A percentile compares a stretch with the other conserved stretches of the same genome.
Conservation (phyloP, 2,888 invertebrate genomes). For the Eilema sororculum region DNA sequence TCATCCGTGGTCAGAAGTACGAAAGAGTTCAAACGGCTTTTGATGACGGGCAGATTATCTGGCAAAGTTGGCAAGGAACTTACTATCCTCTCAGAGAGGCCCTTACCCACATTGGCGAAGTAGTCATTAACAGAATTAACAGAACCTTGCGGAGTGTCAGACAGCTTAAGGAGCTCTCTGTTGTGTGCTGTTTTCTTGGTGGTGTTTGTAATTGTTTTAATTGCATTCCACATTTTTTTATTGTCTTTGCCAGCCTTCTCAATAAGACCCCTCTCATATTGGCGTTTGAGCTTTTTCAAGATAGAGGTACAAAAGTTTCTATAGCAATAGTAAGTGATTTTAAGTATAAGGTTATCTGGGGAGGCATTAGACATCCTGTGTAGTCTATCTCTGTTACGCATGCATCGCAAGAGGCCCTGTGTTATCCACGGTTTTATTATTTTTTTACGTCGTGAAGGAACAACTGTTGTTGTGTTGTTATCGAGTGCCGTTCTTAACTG, state of each 20-base stretch:
- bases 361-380: neutral
- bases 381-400: neutral
- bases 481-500: neutral
- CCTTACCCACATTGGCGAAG: too few relatives aligned
- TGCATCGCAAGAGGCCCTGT: neutral
- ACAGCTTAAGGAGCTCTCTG: too few relatives aligned
- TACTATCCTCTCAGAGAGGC: too few relatives aligned
- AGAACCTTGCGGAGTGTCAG: too few relatives aligned
- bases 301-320: neutral
- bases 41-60: too few relatives aligned
- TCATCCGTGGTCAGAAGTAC: too few relatives aligned
- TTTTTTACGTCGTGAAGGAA: neutral
- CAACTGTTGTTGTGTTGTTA: neutral
- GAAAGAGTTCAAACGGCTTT: too few relatives aligned
- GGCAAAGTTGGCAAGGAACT: too few relatives aligned
- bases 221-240: constrained; percentile 3
- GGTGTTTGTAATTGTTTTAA: neutral
- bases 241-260: neutral
- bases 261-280: constrained; percentile 1
- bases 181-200: neutral
- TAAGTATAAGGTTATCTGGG: neutral
- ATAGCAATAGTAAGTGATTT: neutral
- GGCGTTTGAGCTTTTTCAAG: neutral
- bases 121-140: too few relatives aligned
- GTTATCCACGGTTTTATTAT: neutral